Percentiles rank a stretch among this genome's conserved stretches.
Conservation (phyloP, 2,113 vertebrate species). For the Catagonus wagneri region DNA sequence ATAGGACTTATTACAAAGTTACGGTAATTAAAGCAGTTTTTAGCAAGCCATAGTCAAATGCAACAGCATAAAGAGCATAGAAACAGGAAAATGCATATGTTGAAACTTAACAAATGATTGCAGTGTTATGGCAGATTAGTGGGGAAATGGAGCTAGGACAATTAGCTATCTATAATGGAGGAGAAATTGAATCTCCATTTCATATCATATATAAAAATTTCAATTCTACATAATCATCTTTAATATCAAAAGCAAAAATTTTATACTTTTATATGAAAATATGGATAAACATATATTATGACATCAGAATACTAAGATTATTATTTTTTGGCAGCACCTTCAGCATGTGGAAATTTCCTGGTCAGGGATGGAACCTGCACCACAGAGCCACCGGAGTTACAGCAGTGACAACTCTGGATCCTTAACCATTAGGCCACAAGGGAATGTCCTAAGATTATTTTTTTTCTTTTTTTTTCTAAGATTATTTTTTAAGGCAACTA, state of each 20-base stretch:
- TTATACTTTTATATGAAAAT: conserved; percentile 30
- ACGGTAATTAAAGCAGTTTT: background rate
- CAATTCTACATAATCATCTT: background rate
- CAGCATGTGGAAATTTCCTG: too few species aligned
- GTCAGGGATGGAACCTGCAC: too few species aligned
- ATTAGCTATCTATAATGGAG: background rate
- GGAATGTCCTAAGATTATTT: too few species aligned
- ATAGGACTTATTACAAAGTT: background rate
- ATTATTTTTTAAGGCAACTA: background rate
- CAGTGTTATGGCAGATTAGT: background rate
- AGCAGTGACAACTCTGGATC: too few species aligned
- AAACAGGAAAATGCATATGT: background rate
- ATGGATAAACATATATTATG: background rate
- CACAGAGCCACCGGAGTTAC: too few species aligned
- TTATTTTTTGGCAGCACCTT: too few species aligned
- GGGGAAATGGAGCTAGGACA: background rate
- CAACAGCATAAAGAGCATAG: background rate
- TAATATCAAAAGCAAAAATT: background rate
- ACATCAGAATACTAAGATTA: background rate
- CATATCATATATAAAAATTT: background rate
- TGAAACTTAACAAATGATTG: background rate
- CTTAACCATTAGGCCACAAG: too few species aligned
- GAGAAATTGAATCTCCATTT: background rate
- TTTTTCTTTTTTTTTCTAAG: too few species aligned
- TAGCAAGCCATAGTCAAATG: background rate